Percentiles rank a stretch among this genome's conserved stretches.
These are phyloP conservation scores for Drosophila dunni DNA, from an alignment of 1,140 invertebrate genomes.

Conservation along the genomic window DNA sequence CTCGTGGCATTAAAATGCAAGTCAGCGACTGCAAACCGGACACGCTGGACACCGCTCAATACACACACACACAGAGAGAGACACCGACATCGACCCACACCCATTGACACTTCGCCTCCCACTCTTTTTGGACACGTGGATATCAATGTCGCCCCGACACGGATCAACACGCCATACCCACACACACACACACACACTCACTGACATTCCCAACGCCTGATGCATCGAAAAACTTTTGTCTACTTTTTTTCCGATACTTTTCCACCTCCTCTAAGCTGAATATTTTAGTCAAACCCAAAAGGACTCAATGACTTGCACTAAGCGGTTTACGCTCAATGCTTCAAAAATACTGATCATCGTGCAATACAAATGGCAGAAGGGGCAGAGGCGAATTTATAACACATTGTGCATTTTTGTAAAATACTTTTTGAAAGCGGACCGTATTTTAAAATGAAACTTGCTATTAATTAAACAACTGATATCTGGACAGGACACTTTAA, in stretches of 20 bases:
- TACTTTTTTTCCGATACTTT: neutral
- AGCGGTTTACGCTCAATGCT: no score
- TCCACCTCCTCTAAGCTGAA: slow-evolving; percentile 17
- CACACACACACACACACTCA: neutral
- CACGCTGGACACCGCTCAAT: slow-evolving; percentile 14
- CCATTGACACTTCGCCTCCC: no score
- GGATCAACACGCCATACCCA: slow-evolving; percentile 2
- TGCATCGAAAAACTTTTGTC: slow-evolving; percentile 19
- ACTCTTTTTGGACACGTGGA: neutral
- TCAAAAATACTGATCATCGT: no score
- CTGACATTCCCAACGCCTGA: neutral
- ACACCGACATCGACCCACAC: neutral
- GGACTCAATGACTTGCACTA: no score
- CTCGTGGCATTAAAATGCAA: slow-evolving; percentile 48
- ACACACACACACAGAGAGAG: neutral
- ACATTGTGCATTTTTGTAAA: no score
- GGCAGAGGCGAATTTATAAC: neutral
- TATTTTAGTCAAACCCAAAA: neutral
- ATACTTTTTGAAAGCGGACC: no score
- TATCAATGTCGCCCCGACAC: neutral
- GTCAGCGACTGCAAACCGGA: slow-evolving; percentile 37
- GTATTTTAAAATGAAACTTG: no score
- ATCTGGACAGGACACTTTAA: no score
- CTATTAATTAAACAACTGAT: no score
- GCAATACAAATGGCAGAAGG: neutral